Conservation (phyloP, 2,888 invertebrate genomes). For the Drosophila atroscutellata region DNA sequence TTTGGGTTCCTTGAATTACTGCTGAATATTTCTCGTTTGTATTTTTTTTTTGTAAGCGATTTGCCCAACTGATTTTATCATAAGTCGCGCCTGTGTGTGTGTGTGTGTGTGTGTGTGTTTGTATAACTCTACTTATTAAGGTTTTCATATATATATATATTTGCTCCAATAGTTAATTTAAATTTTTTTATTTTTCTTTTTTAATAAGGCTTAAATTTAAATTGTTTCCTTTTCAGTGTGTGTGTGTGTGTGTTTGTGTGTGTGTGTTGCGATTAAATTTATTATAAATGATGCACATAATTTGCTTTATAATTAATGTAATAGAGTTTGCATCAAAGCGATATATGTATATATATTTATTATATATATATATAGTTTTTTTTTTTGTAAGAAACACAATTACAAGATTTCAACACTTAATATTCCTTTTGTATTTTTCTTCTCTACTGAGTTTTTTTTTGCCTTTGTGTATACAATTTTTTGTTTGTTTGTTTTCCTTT, state of each 20-base stretch:
- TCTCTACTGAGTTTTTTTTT: conserved; percentile 55
- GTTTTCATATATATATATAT: conserved; percentile 31
- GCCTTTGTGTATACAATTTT: conserved; percentile 26
- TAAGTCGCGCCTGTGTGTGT: conserved; percentile 38
- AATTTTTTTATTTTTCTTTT: conserved; percentile 37
- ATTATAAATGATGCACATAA: conserved; percentile 73
- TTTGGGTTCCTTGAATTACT: conserved; percentile 22
- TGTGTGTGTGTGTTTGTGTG: conserved; percentile 13
- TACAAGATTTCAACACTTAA: conserved; percentile 70
- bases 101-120: conserved; percentile 1
- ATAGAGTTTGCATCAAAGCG: conserved; percentile 44
- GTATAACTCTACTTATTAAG: conserved; percentile 67
- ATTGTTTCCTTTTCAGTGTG: conserved; percentile 43
- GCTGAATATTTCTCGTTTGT: conserved; percentile 21
- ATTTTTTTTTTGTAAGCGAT: conserved; percentile 40
- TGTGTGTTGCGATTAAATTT: conserved; percentile 62
- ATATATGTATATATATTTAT: conserved; percentile 32
- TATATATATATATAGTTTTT: conserved; percentile 49
- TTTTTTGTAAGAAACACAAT: conserved; percentile 67
- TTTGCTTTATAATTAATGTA: conserved; percentile 67
- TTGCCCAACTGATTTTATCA: conserved; percentile 35
- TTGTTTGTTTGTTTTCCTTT: conserved; percentile 40
- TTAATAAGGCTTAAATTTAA: conserved; percentile 64
- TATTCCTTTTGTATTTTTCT: conserved; percentile 36
- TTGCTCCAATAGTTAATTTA: conserved; percentile 70